Evolutionary conservation across 2,888 invertebrate species (phyloP).

Genomic region (Drosophila meridiana): DNA sequence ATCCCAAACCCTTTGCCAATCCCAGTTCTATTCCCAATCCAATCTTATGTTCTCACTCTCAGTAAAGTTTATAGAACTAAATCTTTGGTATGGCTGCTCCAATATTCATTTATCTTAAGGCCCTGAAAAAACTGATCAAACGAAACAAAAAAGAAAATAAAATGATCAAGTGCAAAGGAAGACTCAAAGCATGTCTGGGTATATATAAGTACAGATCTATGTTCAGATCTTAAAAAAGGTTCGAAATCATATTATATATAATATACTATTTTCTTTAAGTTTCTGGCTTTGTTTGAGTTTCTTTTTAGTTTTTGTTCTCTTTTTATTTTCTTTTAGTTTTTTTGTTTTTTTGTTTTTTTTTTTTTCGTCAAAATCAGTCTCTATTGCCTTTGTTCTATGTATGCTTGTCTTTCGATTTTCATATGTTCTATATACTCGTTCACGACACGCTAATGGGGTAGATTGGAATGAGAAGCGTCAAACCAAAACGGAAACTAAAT

Average conservation of each 20-base stretch:
- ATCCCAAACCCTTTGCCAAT: slow-evolving; percentile 18
- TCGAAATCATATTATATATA: neutral
- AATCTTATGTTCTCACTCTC: slow-evolving; percentile 38
- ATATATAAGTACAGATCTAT: neutral
- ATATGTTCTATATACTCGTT: neutral
- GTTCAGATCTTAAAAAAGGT: slow-evolving; percentile 3
- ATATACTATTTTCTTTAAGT: neutral
- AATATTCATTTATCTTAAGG: neutral
- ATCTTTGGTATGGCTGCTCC: neutral
- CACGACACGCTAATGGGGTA: neutral
- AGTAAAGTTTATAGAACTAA: slow-evolving; percentile 36
- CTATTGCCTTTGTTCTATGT: slow-evolving; percentile 83
- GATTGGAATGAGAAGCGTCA: neutral
- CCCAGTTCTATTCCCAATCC: neutral
- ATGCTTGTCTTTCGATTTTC: slow-evolving; percentile 43
- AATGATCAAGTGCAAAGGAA: neutral
- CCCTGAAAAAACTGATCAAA: slow-evolving; percentile 14
- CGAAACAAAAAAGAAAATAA: neutral
- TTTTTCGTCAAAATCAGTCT: slow-evolving; percentile 83
- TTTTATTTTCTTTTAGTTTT: slow-evolving; percentile 28
- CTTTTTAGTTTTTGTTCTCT: slow-evolving; percentile 9
- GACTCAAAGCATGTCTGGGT: slow-evolving; percentile 1
- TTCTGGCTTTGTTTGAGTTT: neutral
- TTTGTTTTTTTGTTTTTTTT: slow-evolving; percentile 27
- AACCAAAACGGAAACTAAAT: no score